A percentile compares a stretch with the other conserved stretches of the same genome.
These are phyloP conservation scores for Trichopria drosophilae DNA, from an alignment of 2,888 invertebrate species.

Conservation along the genomic window DNA sequence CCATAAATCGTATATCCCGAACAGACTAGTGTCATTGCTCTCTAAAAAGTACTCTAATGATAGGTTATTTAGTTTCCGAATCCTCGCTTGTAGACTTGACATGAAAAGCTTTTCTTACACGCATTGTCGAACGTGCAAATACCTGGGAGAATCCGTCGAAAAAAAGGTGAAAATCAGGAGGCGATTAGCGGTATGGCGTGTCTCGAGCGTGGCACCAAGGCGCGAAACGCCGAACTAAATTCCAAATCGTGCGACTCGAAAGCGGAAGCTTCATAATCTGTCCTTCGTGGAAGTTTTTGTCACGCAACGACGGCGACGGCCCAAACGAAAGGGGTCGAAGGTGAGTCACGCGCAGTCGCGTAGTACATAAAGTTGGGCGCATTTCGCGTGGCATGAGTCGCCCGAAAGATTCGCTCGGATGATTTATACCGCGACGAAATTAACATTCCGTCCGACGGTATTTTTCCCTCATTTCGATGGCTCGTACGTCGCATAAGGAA, in stretches of 20 bases:
- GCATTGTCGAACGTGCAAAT: too few relatives aligned
- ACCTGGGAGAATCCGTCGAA: too few relatives aligned
- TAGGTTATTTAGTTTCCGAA: too few relatives aligned
- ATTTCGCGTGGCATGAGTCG: neutral
- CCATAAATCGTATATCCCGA: too few relatives aligned
- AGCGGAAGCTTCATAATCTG: constrained; percentile 39
- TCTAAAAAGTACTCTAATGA: too few relatives aligned
- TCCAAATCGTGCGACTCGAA: constrained; percentile 14
- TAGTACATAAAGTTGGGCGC: constrained; percentile 28
- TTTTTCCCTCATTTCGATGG: constrained; percentile 44
- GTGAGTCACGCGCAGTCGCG: constrained; percentile 39
- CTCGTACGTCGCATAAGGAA: constrained; percentile 11
- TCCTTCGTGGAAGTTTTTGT: constrained; percentile 19
- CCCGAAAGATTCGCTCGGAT: constrained; percentile 24
- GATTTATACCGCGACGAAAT: constrained; percentile 46
- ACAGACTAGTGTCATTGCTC: too few relatives aligned
- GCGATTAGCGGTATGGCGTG: too few relatives aligned
- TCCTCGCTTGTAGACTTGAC: too few relatives aligned
- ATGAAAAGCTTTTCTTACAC: too few relatives aligned
- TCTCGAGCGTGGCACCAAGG: too few relatives aligned
- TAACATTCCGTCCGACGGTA: constrained; percentile 45
- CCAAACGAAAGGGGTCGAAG: constrained; percentile 39
- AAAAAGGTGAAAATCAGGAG: too few relatives aligned
- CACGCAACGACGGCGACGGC: neutral
- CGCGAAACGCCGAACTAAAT: too few relatives aligned